Base-by-base conservation (phyloP, 2,797 vertebrate genomes). In the Xerus rutilus region DNA sequence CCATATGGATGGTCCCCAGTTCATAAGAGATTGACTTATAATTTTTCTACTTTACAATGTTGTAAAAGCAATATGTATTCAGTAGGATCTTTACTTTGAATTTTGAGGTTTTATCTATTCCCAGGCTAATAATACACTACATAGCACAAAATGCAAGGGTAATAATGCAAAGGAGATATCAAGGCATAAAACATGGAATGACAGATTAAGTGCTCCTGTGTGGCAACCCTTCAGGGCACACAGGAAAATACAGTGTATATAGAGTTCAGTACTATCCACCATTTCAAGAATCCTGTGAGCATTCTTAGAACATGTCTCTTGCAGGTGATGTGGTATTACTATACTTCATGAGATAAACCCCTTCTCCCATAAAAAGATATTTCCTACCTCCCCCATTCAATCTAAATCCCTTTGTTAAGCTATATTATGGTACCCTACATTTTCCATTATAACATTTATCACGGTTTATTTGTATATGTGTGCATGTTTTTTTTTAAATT, bases 401-500 rank as follows among this genome's bases (percentile, higher is more conserved):
- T 45, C 86, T 69, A 67, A 73, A 95, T 77, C 69, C 28, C 52
- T 39, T 69, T 47, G 23, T 87, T 92, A 65, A 0, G 10, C 12
- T 85, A n/a, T 49, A 3, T 93, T 43, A n/a, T 57, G 84, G 86
- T 70, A 74, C 7, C 30, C 90, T 32, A 23, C 5, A 35, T 86
- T 94, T 93, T 65, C 57, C 54, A 30, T 54, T 78, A 45, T 77
- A 81, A 76, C 35, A 57, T 88, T 74, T 81, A 91, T 70, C 67
- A 74, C 70, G 70, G 2, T 45, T 20, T 95, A 32, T 89, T 20
- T 81, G 32, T 62, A 23, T 73, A 8, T 23, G 2, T 54, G 20
- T 77, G 18, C 45, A 14, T 82, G 49, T 81, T 11, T 65, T 95
- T 95, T 96, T 74, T 15, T 84, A 74, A 78, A 91, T 89, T 93